Evolutionary conservation across 2,888 invertebrate genomes (phyloP), one percentile per base, ranked within the genome.

Genomic region (Mimas tiliae): DNA sequence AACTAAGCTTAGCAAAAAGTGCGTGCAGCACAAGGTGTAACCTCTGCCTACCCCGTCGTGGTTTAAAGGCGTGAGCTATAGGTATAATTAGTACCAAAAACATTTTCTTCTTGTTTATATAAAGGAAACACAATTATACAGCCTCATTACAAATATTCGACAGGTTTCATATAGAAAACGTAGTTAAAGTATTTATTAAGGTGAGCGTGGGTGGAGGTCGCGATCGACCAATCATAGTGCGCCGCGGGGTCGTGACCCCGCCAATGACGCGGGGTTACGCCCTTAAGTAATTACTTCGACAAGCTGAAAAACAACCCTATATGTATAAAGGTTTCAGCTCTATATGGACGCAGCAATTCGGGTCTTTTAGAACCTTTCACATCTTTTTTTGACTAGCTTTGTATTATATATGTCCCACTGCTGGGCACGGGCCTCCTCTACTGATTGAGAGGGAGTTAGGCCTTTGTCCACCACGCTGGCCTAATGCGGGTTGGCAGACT

Each of bases 181-280:
- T 63, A 50, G 16, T 52, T 63, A 64, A 68, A 47, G 51, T 45
- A 67, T 71, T 72, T 72, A 65, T 53, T 55, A 55, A 47, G 21
- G 53, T 64, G 14, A 53, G 65, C 21, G 71, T 73, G 73, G 71
- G 81, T 81, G 80, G 83, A 77, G 85, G 76, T 74, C 76, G 69
- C 68, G 67, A 66, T 66, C 74, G 70, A 75, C 90, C 87, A 89
- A 89, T 89, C 67, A 82, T 72, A 70, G 65, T 62, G 74, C 72
- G 65, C 67, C 81, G 83, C 86, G 88, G 83, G 89, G 87, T 89
- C 88, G 79, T 82, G 91, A 90, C 91, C 89, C 86, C 87, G 83
- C 86, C 90, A 89, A 88, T 88, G 84, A 83, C 80, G 81, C 66
- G 74, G 75, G 82, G 86, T 84, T 76, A 83, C 90, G 89, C 87